Evolutionary conservation across 1,140 invertebrate genomes (phyloP).

Genomic region (Psix sp.): DNA sequence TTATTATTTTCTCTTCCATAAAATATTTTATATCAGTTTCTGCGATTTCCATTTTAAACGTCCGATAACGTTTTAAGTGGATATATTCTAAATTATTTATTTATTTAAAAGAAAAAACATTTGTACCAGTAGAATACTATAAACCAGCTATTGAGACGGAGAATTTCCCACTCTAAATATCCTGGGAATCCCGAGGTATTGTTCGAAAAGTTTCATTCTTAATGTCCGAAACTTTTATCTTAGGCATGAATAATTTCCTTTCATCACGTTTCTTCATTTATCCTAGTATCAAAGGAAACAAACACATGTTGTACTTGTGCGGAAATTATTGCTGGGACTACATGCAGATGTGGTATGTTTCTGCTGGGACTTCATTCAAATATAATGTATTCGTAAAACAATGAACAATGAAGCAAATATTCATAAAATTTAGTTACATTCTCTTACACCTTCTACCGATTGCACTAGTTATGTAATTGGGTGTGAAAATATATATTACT

Average conservation of each 20-base stretch:
- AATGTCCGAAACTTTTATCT: neutral
- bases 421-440: neutral
- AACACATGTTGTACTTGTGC: neutral
- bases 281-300: neutral
- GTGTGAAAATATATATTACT: neutral
- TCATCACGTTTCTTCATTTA: neutral
- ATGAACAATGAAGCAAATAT: neutral
- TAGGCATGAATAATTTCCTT: neutral
- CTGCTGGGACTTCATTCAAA: neutral
- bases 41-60: too few species aligned
- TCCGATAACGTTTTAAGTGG: too few species aligned
- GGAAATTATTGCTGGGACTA: neutral
- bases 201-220: neutral
- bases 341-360: neutral
- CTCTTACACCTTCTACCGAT: neutral
- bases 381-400: neutral
- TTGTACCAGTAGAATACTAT: too few species aligned
- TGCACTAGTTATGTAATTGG: neutral
- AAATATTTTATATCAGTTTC: too few species aligned
- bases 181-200: too few species aligned
- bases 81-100: too few species aligned
- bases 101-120: too few species aligned
- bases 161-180: too few species aligned
- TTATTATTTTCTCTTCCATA: too few species aligned
- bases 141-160: too few species aligned